These are phyloP conservation scores for Actinia equina DNA, from an alignment of 64 coral and sea anemone species.

Conservation along the genomic window DNA sequence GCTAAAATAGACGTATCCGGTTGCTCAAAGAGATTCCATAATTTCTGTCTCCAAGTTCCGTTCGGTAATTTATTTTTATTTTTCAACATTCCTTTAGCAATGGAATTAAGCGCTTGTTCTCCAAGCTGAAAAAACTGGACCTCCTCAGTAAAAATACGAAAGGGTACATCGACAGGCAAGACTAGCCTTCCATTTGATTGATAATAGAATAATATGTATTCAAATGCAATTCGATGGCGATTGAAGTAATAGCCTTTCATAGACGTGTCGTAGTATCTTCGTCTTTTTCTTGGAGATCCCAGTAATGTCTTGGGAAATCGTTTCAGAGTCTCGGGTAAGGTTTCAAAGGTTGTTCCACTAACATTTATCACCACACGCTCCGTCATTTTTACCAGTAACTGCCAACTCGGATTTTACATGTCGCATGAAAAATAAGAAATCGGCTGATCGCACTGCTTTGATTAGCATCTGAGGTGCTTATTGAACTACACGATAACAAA, in stretches of 20 bases:
- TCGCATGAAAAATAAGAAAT: background rate
- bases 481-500: background rate
- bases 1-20: constrained; percentile 81
- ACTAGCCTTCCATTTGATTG: constrained; percentile 93
- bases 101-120: constrained; percentile 64
- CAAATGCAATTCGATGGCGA: constrained; percentile 79
- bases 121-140: constrained; percentile 95
- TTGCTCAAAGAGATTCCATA: constrained; percentile 91
- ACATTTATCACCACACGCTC: constrained; percentile 92
- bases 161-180: constrained; percentile 74
- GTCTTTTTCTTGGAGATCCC: constrained; percentile 72
- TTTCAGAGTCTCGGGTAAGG: constrained; percentile 57
- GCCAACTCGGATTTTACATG: background rate
- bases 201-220: constrained; percentile 97
- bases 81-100: constrained; percentile 67
- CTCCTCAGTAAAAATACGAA: constrained; percentile 82
- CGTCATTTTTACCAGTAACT: constrained; percentile 48
- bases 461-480: background rate
- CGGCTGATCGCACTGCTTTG: background rate
- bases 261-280: constrained; percentile 60
- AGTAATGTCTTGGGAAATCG: constrained; percentile 87
- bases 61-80: constrained; percentile 11
- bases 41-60: constrained; percentile 32
- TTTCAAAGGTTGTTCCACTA: constrained; percentile 91
- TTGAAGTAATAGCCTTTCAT: constrained; percentile 87